Conservation (phyloP, 2,888 invertebrate genomes). For the Nephrotoma flavescens region DNA sequence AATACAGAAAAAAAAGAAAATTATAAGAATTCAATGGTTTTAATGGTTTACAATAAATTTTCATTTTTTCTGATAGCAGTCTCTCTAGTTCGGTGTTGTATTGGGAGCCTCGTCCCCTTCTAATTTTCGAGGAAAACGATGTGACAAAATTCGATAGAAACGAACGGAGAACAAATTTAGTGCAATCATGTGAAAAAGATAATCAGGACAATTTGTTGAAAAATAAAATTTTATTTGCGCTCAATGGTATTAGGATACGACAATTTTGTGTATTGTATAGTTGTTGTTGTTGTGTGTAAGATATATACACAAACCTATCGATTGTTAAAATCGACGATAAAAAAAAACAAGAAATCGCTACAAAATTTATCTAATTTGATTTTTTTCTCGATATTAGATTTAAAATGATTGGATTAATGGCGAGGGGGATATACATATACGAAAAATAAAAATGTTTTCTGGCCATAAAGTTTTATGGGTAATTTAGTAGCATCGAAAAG, state of each 20-base stretch:
- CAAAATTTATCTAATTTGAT: not conserved
- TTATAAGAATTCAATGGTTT: not conserved
- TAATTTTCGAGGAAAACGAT: not conserved
- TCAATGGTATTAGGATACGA: not conserved
- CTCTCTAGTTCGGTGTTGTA: not conserved
- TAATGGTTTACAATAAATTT: not conserved
- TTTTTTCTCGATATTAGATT: not conserved
- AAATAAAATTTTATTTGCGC: not conserved
- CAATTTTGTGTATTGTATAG: not conserved
- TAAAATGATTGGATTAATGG: not conserved
- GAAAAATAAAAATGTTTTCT: not conserved
- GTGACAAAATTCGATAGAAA: not conserved
- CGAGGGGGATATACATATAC: not conserved
- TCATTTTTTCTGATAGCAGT: not conserved
- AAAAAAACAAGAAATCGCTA: not conserved
- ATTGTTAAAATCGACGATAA: not conserved
- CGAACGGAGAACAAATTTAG: not conserved
- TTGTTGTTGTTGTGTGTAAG: not conserved
- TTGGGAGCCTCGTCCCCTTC: not conserved
- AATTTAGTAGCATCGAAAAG: not conserved
- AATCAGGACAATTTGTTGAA: not conserved
- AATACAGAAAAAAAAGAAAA: not conserved
- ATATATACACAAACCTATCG: not conserved
- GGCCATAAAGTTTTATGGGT: not conserved
- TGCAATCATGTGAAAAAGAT: not conserved